phyloP scores from a whole-genome alignment of 2,113 vertebrate genomes.

The Papio anubis region DNA sequence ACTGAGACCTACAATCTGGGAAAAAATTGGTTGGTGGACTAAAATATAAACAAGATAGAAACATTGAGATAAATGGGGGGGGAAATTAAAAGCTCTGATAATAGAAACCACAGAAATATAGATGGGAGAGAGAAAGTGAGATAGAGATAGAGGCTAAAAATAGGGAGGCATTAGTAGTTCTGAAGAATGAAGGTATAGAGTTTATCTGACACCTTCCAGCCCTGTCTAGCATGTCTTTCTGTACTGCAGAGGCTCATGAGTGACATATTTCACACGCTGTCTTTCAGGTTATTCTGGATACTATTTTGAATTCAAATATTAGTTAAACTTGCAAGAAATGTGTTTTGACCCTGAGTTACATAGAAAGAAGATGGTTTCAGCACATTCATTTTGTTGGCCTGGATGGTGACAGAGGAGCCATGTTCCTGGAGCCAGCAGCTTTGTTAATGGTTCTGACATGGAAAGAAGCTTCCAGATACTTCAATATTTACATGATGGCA shows the following conservation, averaged over 20 bases:
- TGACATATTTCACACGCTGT: too few species aligned
- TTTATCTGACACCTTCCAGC: background rate
- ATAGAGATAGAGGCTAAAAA: background rate
- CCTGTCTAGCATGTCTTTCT: too few species aligned
- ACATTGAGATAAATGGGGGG: background rate
- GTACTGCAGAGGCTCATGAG: background rate
- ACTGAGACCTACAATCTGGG: background rate
- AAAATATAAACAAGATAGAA: background rate
- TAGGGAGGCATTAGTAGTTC: accelerated
- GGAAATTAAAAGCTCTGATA: background rate
- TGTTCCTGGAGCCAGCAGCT: background rate
- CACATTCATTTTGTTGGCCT: too few species aligned
- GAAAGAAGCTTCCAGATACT: background rate
- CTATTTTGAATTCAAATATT: background rate
- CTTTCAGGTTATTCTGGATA: background rate
- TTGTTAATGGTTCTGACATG: background rate
- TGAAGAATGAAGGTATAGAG: background rate
- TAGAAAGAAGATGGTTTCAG: background rate
- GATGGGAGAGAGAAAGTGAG: background rate
- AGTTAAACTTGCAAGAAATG: background rate
- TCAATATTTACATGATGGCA: background rate
- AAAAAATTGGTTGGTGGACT: background rate
- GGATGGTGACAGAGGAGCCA: background rate
- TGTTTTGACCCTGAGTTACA: background rate
- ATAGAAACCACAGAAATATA: background rate